Evolutionary conservation across 2,113 vertebrate genomes (phyloP), one percentile per base, ranked within the genome.

Genomic region (Xiphias gladius): DNA sequence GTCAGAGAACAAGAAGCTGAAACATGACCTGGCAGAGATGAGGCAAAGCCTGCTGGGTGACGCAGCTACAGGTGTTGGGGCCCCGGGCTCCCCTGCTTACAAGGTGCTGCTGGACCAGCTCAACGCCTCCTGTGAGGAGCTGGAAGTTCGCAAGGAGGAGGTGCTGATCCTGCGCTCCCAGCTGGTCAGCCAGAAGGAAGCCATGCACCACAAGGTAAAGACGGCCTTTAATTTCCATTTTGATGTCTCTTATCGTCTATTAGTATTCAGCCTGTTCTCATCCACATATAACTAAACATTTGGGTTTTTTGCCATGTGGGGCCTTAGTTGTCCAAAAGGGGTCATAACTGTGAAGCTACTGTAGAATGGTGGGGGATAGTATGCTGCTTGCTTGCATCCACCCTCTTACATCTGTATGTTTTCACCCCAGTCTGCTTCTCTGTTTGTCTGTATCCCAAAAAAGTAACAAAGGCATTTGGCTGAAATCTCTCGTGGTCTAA

Each of bases 1-100:
- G 86, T 99, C 97, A 0, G 99, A 99, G 95, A 99, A 99, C 89
- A 99, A 99, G 94, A 99, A 99, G 76, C 94, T 99, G 88, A 99
- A 97, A 89, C 97, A 98, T 9, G 93, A 99, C 83, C 92, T 99
- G 89, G 96, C 96, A 12, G 97, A 97, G 90, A 95, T 99, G 86
- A 97, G 98, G 82, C 96, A 95, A 82, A 96, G 97, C 5, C 94
- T 99, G 22, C 95, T 95, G 57, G 96, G 97, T 39, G 94, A 96
- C 0, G 89, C 94, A 0, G 90, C 96, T 1, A 93, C 97, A 0
- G 92, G 94, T 12, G 91, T 96, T 8, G 96, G 96, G 0, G 96
- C 96, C 3, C 97, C 97, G 0, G 97, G 98, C 1, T 97, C 96
- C 0, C 97, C 97, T 0, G 97, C 97, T 0, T 99, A 99, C 89